Conservation (phyloP, 1,140 invertebrate species). For the Lysiphlebus fabarum region DNA sequence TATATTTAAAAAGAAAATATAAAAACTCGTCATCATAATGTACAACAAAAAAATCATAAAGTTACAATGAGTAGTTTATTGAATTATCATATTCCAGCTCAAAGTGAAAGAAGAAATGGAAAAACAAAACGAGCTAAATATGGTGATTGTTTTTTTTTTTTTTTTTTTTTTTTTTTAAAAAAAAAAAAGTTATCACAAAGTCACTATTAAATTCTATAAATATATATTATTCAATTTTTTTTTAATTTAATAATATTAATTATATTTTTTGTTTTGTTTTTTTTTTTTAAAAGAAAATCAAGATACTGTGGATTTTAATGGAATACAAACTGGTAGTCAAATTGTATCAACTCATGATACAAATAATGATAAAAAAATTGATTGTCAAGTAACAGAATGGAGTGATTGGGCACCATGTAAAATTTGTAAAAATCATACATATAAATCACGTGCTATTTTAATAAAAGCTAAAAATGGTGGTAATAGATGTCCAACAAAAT, state of each 20-base stretch:
- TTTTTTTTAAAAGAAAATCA: constrained; percentile 15
- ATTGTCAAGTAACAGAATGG: constrained; percentile 65
- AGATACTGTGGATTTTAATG: constrained; percentile 35
- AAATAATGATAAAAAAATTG: constrained; percentile 36
- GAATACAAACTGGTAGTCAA: constrained; percentile 42
- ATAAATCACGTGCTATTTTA: constrained; percentile 50
- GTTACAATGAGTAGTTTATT: constrained; percentile 49
- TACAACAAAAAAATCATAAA: constrained; percentile 51
- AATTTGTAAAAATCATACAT: constrained; percentile 61
- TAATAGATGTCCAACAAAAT: constrained; percentile 63
- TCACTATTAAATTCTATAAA: background rate
- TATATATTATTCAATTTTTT: no score
- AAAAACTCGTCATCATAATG: constrained; percentile 43
- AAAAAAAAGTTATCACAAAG: background rate
- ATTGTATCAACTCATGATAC: constrained; percentile 34
- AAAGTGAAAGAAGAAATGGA: constrained; percentile 39
- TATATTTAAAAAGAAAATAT: constrained; percentile 45
- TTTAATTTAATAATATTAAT: no score
- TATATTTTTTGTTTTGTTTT: no score
- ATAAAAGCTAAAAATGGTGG: constrained; percentile 66
- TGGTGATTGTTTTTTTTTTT: constrained; percentile 35
- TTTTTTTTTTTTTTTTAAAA: no score
- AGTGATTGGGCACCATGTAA: constrained; percentile 60
- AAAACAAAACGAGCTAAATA: constrained; percentile 47
- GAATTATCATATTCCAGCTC: constrained; percentile 49